Evolutionary conservation across 2,888 invertebrate genomes (phyloP), one percentile per base, ranked within the genome.

Genomic region (Sepioteuthis lessoniana): DNA sequence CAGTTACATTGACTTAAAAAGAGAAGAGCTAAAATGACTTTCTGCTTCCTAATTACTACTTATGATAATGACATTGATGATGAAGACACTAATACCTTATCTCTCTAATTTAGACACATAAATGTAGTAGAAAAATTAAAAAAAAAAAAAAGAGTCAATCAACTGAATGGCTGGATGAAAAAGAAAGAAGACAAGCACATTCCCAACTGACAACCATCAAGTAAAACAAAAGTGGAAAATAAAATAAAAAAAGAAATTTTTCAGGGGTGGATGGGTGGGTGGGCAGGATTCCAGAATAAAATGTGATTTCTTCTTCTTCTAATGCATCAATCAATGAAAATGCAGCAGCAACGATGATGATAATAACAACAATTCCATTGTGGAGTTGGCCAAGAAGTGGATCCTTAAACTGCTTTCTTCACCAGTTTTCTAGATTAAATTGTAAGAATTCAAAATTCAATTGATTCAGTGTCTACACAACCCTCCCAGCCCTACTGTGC

Each of bases 361-460:
- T n/a, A 76, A 76, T 16, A 76, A 76, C n/a, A 76, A 76, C 76
- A 76, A 76, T 76, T 76, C 76, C 35, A n/a, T 19, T 4, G n/a
- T 76, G 76, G 19, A 76, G 76, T 76, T 76, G 76, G 76, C 76
- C 76, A 35, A 76, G 21, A 76, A 13, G 76, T 76, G 76, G 76
- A 76, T 76, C n/a, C n/a, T 35, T n/a, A 13, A 76, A n/a, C n/a
- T 76, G 76, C 76, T 76, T 76, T 76, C 76, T 76, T 76, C 76
- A n/a, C 76, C 76, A 76, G 76, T 76, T 35, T 60, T 76, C 76
- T 76, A 76, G n/a, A 76, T 76, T 76, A n/a, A 76, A 76, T n/a
- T 76, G 35, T n/a, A 76, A 76, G n/a, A 76, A n/a, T 76, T 76
- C 16, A 35, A 76, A 76, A 76, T 55, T 55, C 21, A 55, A 76